A percentile compares a stretch with the other conserved stretches of the same genome.
These are phyloP conservation scores for Chelonia mydas DNA, from an alignment of 2,797 vertebrate species.

Conservation along the genomic window DNA sequence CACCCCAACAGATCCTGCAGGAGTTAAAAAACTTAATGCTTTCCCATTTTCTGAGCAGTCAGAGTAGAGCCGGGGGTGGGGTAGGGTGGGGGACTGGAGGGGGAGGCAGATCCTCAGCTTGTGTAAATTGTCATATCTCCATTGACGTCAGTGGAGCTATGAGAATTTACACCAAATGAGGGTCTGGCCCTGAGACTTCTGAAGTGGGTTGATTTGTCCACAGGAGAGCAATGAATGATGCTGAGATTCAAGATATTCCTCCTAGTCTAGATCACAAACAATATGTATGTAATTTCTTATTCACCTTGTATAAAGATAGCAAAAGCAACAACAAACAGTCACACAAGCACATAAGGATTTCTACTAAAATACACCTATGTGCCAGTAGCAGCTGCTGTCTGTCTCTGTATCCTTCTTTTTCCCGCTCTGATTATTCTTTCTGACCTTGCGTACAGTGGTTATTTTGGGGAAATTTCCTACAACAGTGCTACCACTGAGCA, in stretches of 20 bases:
- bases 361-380: slow-evolving; percentile 24
- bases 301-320: slow-evolving; percentile 10
- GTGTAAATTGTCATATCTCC: background rate
- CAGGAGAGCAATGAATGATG: background rate
- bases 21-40: background rate
- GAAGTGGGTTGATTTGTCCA: background rate
- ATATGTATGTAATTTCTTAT: background rate
- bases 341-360: background rate
- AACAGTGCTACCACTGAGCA: background rate
- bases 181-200: background rate
- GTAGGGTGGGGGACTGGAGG: background rate
- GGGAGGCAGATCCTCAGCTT: background rate
- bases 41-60: background rate
- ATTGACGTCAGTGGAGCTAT: background rate
- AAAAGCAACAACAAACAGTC: background rate
- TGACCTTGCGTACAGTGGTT: background rate
- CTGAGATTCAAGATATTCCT: background rate
- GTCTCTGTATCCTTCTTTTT: background rate
- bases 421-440: background rate
- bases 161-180: background rate
- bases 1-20: background rate
- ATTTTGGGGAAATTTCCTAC: background rate
- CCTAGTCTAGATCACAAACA: background rate
- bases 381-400: slow-evolving; percentile 6
- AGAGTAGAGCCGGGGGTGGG: background rate